These are phyloP conservation scores for Drosophila paranaensis DNA, from an alignment of 2,888 invertebrate species.

Conservation along the genomic window DNA sequence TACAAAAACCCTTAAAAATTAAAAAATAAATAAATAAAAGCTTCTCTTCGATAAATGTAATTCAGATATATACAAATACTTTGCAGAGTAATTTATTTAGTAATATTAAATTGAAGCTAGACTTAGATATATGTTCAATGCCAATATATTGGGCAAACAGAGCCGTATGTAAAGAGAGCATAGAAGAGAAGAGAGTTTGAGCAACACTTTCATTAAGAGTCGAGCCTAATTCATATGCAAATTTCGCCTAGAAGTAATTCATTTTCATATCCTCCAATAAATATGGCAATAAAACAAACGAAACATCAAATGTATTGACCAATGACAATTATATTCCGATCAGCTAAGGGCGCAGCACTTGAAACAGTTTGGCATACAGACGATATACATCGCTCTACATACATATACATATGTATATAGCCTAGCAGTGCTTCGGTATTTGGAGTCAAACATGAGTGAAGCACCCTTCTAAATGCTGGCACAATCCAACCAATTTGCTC, in stretches of 20 bases:
- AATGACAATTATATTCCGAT: conserved; percentile 14
- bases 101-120: too few relatives aligned
- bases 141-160: too few relatives aligned
- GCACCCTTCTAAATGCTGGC: conserved; percentile 51
- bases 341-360: conserved; percentile 1
- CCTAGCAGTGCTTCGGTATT: neutral
- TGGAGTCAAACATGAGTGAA: conserved; percentile 37
- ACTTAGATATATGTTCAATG: too few relatives aligned
- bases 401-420: neutral
- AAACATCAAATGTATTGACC: neutral
- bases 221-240: neutral
- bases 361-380: neutral
- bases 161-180: too few relatives aligned
- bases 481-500: conserved; percentile 53
- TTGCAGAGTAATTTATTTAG: too few relatives aligned
- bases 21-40: too few relatives aligned
- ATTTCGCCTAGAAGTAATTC: neutral
- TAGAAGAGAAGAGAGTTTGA: too few relatives aligned
- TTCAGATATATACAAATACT: too few relatives aligned
- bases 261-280: neutral
- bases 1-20: too few relatives aligned
- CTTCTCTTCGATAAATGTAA: too few relatives aligned
- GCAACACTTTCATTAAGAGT: too few relatives aligned
- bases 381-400: neutral
- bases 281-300: neutral